A percentile compares a stretch with the other conserved stretches of the same genome.
phyloP scores from a whole-genome alignment of 2,113 vertebrate genomes.

The Delphinus delphis region DNA sequence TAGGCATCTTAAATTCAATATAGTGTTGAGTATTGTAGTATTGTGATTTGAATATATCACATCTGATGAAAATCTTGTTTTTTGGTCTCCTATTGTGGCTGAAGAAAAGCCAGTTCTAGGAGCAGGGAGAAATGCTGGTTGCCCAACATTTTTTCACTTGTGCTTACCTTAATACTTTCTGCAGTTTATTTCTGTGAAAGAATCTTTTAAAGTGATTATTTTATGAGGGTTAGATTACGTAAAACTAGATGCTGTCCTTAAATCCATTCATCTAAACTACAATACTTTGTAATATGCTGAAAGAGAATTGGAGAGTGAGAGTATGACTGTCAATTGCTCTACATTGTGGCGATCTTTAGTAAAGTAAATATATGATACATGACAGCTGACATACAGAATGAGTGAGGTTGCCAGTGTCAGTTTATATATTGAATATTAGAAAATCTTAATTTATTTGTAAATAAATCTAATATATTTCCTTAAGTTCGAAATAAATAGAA shows the following conservation, averaged over 20 bases:
- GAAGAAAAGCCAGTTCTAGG: not conserved
- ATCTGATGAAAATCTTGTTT: not conserved
- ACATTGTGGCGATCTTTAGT: not conserved
- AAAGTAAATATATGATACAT: not conserved
- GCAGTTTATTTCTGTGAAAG: constrained; percentile 12
- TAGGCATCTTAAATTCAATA: not conserved
- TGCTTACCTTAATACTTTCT: not conserved
- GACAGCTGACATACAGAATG: not conserved
- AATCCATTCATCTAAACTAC: not conserved
- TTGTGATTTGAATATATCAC: not conserved
- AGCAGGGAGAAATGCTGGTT: not conserved
- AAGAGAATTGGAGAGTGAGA: not conserved
- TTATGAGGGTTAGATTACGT: not conserved
- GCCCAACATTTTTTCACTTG: not conserved
- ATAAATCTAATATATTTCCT: not conserved
- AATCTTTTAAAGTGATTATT: constrained; percentile 34
- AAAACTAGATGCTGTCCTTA: not conserved
- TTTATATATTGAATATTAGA: not conserved
- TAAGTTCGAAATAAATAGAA: constrained; percentile 15
- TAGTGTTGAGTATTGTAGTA: not conserved
- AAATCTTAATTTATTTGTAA: not conserved
- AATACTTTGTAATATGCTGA: not conserved
- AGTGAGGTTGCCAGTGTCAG: constrained; percentile 1
- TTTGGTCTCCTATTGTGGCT: not conserved
- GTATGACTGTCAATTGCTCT: not conserved